Base-by-base conservation (phyloP, 92 coral and sea anemone genomes). In the Zoanthus solanderi region DNA sequence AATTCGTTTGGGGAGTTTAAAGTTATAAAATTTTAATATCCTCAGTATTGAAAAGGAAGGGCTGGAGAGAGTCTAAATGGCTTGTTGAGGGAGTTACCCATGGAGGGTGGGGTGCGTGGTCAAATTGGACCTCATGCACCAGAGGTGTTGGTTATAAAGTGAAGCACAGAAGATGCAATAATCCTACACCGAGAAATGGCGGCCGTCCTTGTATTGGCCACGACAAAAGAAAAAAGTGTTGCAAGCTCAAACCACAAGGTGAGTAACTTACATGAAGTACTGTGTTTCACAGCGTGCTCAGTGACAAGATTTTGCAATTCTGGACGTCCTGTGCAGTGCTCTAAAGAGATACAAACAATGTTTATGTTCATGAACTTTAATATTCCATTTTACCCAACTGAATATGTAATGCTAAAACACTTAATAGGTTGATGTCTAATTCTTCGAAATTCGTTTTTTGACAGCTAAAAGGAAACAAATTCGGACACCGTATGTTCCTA, bases 21-120 rank as follows among this genome's bases (percentile, higher is more conserved):
- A 31, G 17, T 17, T 17, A 63, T 63, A 5, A 5, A 7, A 7
- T 67, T 31, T 69, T 30, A 30, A 67, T 8, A 87, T 29, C 79
- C 87, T 93, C 91, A 56, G 90, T 92, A 57, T 15, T 80, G 16
- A 87, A 79, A 13, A 85, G 50, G 10, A 75, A 52, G 7, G 88
- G 93, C 90, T 86, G 90, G 61, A 92, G 78, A 65, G 78, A 73
- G 89, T 84, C 87, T 37, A 61, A 80, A 31, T 96, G 99, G 99
- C 82, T 90, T 72, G n/a, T 9, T n/a, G 79, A 92, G 50, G 99
- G 99, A 28, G 99, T 91, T 16, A 90, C 89, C 53, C 95, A 96
- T 76, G 99, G 99, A 13, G 89, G 90, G 61, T 96, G 99, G 99
- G 93, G 92, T 29, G 71, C 29, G 71, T 96, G 99, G 99, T 92